These are phyloP conservation scores for Sogatella furcifera DNA, from an alignment of 1,140 invertebrate species.

Conservation along the genomic window DNA sequence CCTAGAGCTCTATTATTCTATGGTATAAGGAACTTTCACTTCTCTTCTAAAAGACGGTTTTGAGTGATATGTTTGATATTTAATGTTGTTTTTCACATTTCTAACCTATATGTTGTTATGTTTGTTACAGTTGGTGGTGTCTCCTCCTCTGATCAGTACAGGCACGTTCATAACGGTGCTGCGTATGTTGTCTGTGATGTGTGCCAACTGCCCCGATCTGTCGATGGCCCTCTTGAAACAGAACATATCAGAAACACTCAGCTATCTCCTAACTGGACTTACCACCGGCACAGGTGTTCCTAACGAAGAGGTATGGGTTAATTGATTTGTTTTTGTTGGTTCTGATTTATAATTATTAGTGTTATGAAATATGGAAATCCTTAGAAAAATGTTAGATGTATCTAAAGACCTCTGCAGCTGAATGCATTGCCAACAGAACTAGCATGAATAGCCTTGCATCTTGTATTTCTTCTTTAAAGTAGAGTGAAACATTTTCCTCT, in stretches of 20 bases:
- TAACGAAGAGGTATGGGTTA: slow-evolving; percentile 28
- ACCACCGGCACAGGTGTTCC: slow-evolving; percentile 41
- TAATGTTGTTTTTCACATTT: too few relatives aligned
- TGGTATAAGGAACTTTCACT: too few relatives aligned
- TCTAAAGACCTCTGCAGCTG: too few relatives aligned
- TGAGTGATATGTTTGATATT: too few relatives aligned
- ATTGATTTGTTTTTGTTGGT: background rate
- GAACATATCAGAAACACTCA: slow-evolving; percentile 89
- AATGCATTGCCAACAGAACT: too few relatives aligned
- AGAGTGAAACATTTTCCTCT: too few relatives aligned
- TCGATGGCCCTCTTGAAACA: slow-evolving; percentile 83
- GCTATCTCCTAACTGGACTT: slow-evolving; percentile 82
- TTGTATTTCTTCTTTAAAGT: too few relatives aligned
- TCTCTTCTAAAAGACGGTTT: too few relatives aligned
- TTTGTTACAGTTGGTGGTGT: slow-evolving; percentile 63
- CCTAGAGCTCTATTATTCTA: too few relatives aligned
- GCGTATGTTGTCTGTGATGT: slow-evolving; percentile 91
- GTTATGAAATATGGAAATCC: background rate
- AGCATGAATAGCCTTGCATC: too few relatives aligned
- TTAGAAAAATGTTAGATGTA: too few relatives aligned
- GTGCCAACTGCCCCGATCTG: slow-evolving; percentile 83
- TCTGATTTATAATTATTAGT: too few relatives aligned
- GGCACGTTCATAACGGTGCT: slow-evolving; percentile 93
- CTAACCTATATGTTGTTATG: background rate
- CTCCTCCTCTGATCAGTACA: slow-evolving; percentile 84